These are phyloP conservation scores for Anthophora plumipes DNA, from an alignment of 2,888 invertebrate species.

Conservation along the genomic window DNA sequence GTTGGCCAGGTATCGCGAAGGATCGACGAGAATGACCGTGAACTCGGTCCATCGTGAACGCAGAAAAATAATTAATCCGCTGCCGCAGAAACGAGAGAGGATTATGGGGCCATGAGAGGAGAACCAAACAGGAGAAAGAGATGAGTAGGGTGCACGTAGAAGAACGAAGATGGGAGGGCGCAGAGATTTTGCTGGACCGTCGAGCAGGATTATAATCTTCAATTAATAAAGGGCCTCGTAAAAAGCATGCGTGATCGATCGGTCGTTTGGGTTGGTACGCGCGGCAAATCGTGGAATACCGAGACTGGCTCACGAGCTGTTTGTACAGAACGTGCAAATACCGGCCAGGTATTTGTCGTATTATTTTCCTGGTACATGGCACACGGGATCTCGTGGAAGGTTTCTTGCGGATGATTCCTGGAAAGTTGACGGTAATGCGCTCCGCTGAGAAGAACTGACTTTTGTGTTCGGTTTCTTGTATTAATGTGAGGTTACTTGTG, in stretches of 20 bases:
- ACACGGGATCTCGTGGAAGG: background rate
- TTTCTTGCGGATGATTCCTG: slow-evolving; percentile 16
- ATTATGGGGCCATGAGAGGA: slow-evolving; percentile 44
- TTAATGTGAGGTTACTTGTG: no score
- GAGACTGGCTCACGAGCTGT: background rate
- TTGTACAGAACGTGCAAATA: slow-evolving; percentile 23
- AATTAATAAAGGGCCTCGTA: slow-evolving; percentile 69
- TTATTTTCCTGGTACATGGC: slow-evolving; percentile 22
- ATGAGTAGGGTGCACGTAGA: background rate
- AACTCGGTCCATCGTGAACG: slow-evolving; percentile 31
- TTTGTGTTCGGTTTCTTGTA: background rate
- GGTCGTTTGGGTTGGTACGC: slow-evolving; percentile 40
- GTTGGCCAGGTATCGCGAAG: slow-evolving; percentile 17
- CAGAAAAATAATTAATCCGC: slow-evolving; percentile 74
- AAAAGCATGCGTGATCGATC: slow-evolving; percentile 63
- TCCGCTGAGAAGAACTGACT: background rate
- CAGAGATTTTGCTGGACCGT: slow-evolving; percentile 55
- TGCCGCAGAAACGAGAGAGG: slow-evolving; percentile 46
- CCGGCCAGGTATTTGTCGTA: slow-evolving; percentile 6
- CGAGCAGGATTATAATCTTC: slow-evolving; percentile 67
- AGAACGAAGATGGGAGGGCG: slow-evolving; percentile 26
- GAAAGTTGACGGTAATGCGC: background rate
- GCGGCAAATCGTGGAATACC: slow-evolving; percentile 17
- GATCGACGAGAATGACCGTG: slow-evolving; percentile 54
- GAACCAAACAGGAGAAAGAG: background rate